Evolutionary conservation across 2,888 invertebrate species (phyloP).

Genomic region (Agrypnus murinus): DNA sequence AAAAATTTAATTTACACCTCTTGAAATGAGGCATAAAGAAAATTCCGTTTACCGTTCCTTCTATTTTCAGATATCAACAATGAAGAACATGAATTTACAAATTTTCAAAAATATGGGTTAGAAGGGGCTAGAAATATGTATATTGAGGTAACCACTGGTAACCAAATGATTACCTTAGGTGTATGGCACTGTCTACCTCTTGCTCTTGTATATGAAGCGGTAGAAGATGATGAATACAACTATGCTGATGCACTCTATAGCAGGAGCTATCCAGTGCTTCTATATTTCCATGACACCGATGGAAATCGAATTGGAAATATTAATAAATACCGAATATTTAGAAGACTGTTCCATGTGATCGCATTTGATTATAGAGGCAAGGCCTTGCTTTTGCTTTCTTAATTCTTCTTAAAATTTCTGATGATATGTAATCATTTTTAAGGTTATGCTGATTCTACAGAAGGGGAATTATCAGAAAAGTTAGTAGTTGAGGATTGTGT

Average conservation of each 20-base stretch:
- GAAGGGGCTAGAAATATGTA: conserved; percentile 76
- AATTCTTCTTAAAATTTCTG: too few relatives aligned
- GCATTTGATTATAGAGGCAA: conserved; percentile 68
- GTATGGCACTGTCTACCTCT: conserved; percentile 88
- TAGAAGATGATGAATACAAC: conserved; percentile 69
- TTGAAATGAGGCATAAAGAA: too few relatives aligned
- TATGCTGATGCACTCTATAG: conserved; percentile 74
- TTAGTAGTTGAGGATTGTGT: conserved; percentile 64
- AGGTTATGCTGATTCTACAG: conserved; percentile 67
- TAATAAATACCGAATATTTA: conserved; percentile 83
- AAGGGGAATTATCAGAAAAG: conserved; percentile 62
- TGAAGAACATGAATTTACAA: conserved; percentile 9
- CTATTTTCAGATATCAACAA: background rate
- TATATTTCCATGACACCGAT: conserved; percentile 69
- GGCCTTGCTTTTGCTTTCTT: too few relatives aligned
- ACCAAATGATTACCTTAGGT: conserved; percentile 73
- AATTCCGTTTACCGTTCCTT: too few relatives aligned
- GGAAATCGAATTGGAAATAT: conserved; percentile 68
- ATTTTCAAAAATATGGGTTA: conserved; percentile 20
- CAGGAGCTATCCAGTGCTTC: conserved; percentile 65
- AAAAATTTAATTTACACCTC: too few relatives aligned
- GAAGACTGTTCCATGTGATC: conserved; percentile 70
- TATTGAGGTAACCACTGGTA: conserved; percentile 68
- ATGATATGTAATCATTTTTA: conserved; percentile 8
- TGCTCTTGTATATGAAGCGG: conserved; percentile 73